Evolutionary conservation across 1,140 invertebrate species (phyloP).

Genomic region (Pygmarrhopalites habei): DNA sequence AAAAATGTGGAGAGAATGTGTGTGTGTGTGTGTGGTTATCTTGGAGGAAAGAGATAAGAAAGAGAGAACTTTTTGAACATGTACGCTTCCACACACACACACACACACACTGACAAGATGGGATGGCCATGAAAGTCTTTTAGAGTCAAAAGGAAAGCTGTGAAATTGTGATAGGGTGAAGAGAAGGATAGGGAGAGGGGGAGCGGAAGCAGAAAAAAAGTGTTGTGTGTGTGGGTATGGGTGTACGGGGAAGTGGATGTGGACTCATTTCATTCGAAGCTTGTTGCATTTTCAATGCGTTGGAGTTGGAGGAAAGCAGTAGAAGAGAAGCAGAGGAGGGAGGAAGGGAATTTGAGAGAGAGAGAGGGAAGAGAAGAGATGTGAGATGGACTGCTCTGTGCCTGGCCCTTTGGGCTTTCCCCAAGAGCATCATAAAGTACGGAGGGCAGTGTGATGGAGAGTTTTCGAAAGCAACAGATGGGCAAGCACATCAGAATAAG

Average conservation of each 20-base stretch:
- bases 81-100: neutral
- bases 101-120: neutral
- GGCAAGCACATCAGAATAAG: slow-evolving; percentile 21
- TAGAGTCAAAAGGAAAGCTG: neutral
- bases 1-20: too few relatives aligned
- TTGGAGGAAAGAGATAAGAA: too few relatives aligned
- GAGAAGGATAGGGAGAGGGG: neutral
- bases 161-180: neutral
- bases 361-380: slow-evolving; percentile 13
- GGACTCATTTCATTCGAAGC: slow-evolving; percentile 13
- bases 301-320: too few relatives aligned
- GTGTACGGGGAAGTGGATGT: neutral
- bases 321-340: neutral
- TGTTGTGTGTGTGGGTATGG: neutral
- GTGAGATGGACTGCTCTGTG: slow-evolving; percentile 28
- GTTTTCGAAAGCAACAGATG: slow-evolving; percentile 30
- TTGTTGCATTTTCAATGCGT: slow-evolving; percentile 29
- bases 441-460: slow-evolving; percentile 25
- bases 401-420: slow-evolving; percentile 26
- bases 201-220: neutral
- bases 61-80: too few relatives aligned
- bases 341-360: neutral
- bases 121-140: too few relatives aligned
- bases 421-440: slow-evolving; percentile 30
- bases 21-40: too few relatives aligned